Base-by-base conservation (phyloP, 2,797 vertebrate species). In the Bovichtus diacanthus region DNA sequence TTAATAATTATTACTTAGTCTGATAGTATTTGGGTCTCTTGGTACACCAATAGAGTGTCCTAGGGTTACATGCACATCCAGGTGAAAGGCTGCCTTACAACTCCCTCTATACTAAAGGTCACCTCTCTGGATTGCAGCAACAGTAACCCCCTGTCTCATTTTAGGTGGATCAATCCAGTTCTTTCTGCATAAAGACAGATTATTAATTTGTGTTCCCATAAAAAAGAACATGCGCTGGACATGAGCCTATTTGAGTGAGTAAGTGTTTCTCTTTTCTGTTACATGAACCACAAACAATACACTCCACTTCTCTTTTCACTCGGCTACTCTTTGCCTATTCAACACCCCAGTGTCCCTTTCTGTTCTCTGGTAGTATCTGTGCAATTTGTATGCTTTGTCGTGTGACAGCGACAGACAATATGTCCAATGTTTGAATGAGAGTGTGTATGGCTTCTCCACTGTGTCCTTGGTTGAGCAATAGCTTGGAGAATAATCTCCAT, bases 41-140 rank as follows among this genome's bases (percentile, higher is more conserved):
- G 49, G 67, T 66, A 8, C 34, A 44, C 83, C 86, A 74, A 88
- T 70, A 87, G 84, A 82, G 83, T 84, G 80, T 82, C 87, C 80
- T 78, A 76, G 77, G 82, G 75, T 56, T 73, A 55, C 81, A 18
- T 79, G 60, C 36, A 83, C 62, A 10, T 4, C 10, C 54, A 69
- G 68, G 70, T 78, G 55, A 76, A 71, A 70, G 29, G 43, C 41
- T 73, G 51, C 11, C 65, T 78, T 72, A 61, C 56, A 31, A 5
- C 54, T 44, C 25, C 43, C 67, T 65, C 49, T 58, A 12, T 0
- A 10, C 68, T 38, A 34, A 34, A 77, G 55, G 55, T 70, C 71
- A 54, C 9, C 23, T 71, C 29, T 11, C 51, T 62, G 44, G n/a
- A 41, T 51, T 27, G 6, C 47, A 31, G 29, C 34, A 46, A 0